Conservation (phyloP, 2,113 vertebrate genomes). For the Suricata suricatta region DNA sequence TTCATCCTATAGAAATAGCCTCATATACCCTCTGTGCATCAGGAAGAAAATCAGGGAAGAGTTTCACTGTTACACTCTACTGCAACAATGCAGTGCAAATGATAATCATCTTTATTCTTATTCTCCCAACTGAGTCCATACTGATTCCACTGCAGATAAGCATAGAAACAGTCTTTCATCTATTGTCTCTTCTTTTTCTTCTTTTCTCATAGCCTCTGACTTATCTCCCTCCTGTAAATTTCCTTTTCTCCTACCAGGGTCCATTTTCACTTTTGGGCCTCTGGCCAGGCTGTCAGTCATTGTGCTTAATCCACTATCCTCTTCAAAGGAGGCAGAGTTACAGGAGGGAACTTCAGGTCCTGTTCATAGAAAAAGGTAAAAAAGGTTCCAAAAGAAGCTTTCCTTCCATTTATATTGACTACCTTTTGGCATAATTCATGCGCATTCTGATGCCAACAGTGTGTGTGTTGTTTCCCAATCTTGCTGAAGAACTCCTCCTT, state of each 20-base stretch:
- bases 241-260: neutral
- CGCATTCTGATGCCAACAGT: neutral
- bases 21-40: neutral
- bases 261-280: slow-evolving; percentile 11
- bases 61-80: neutral
- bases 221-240: neutral
- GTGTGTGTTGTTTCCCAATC: neutral
- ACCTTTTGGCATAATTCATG: neutral
- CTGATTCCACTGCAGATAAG: neutral
- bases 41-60: neutral
- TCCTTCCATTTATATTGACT: neutral
- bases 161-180: neutral
- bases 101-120: neutral
- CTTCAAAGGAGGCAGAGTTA: neutral
- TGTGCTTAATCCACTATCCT: neutral
- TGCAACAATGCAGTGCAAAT: neutral
- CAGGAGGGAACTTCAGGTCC: neutral
- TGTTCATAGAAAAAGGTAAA: neutral
- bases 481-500: neutral
- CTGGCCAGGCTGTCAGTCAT: neutral
- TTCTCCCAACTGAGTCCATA: neutral
- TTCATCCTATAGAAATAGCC: neutral
- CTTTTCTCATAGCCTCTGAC: neutral
- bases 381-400: neutral
- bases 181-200: neutral